Evolutionary conservation across 2,888 invertebrate genomes (phyloP), one percentile per base, ranked within the genome.

Genomic region (Lypha dubia): DNA sequence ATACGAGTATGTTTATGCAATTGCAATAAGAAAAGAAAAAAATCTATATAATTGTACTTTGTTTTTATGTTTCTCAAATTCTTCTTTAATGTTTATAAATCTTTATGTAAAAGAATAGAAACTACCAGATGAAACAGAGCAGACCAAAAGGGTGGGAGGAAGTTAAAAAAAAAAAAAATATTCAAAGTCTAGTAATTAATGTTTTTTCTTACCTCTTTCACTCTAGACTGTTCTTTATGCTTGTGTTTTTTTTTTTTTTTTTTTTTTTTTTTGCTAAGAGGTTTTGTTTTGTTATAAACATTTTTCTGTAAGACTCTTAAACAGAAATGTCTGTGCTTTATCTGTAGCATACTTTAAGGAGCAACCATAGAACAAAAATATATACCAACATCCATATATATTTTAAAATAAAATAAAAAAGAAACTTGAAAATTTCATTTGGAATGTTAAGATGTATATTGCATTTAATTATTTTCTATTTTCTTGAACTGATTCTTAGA

Each of bases 381-480:
- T 28, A 5, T 28, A 28, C n/a, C n/a, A n/a, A n/a, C n/a, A n/a
- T n/a, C n/a, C 5, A 28, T 28, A 28, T 5, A 44, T 24, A 68
- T 13, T 15, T 13, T n/a, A 38, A 46, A 56, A 58, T 56, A 13
- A 60, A 46, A 35, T 20, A n/a, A 58, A 63, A 38, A 24, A 2
- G 38, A 65, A 41, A 76, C 24, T 56, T 68, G 38, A 65, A 82
- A 76, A 71, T 49, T 49, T 70, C 28, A 77, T 73, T 62, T 38
- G 60, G 53, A 83, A 76, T 80, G 76, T 67, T 76, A 17, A 67
- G 60, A 51, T 67, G 65, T 79, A 20, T 44, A 63, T 75, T 84
- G 76, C 84, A 84, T 84, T 84, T 84, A 80, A 84, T 84, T 84
- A 80, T 76, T 84, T 75, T 73, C 76, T 49, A 63, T 84, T 62